Evolutionary conservation across 1,140 invertebrate species (phyloP), one percentile per base, ranked within the genome.

Genomic region (Apis laboriosa): DNA sequence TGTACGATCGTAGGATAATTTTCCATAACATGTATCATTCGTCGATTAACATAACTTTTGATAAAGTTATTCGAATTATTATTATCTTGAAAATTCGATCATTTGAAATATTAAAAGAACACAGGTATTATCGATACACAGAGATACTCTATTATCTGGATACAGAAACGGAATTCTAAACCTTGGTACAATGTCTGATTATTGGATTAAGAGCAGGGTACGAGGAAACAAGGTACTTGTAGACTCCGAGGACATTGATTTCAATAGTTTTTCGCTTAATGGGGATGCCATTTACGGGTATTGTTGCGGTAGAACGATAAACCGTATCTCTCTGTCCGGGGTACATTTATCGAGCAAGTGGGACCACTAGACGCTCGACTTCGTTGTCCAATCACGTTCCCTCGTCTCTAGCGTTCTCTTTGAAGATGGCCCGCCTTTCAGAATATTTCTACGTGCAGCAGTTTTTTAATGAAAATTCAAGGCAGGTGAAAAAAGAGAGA

Each of bases 391-490:
- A 79, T 84, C 82, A 84, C 82, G 82, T 79, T 56, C 53, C 68
- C 2, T 53, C 53, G 75, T 72, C 60, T 80, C 77, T 77, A 43
- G n/a, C 58, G 66, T 24, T 56, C 75, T 56, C 78, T 67, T 85
- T 86, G 70, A 86, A 80, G 73, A 34, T 60, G 1, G 34, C 21
- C 43, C 66, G 24, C 71, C 60, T 70, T 67, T 78, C 70, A 49
- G 84, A 72, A 83, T 83, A 83, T 83, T 78, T 85, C 80, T 78
- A 77, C 80, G 68, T 85, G 55, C 74, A 21, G 53, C 58, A 83
- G 68, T 51, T 87, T 61, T 88, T 85, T 80, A 79, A 71, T 81
- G 34, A 85, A 87, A 84, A 87, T 87, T 82, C 51, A 82, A 78
- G 72, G 72, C 68, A 66, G 24, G 74, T 17, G 55, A 67, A 28